Conservation (phyloP, 2,113 vertebrate genomes). For the Casuarius casuarius region DNA sequence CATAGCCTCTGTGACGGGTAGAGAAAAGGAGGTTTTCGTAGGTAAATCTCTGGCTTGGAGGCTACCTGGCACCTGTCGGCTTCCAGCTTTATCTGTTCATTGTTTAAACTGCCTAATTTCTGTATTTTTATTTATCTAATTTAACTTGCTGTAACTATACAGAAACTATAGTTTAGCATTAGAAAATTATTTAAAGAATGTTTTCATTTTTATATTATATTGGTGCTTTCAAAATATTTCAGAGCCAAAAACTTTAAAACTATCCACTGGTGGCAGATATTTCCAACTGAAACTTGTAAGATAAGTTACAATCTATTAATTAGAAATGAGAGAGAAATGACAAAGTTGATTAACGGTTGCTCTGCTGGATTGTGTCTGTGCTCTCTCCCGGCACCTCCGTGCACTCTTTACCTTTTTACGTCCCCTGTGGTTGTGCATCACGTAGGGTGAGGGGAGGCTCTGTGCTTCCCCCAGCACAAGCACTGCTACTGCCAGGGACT, state of each 20-base stretch:
- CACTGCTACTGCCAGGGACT: neutral
- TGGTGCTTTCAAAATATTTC: neutral
- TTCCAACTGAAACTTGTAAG: neutral
- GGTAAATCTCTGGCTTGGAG: neutral
- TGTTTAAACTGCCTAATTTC: neutral
- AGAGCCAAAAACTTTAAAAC: neutral
- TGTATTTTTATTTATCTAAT: neutral
- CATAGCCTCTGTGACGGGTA: neutral
- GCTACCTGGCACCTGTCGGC: neutral
- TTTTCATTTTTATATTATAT: neutral
- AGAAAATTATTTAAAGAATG: neutral
- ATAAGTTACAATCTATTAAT: neutral
- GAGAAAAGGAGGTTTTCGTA: neutral
- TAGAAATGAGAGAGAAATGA: neutral
- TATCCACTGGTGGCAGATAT: neutral
- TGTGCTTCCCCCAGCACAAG: neutral
- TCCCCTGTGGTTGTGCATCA: neutral
- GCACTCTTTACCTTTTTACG: neutral
- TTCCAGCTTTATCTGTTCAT: neutral
- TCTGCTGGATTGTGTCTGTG: neutral
- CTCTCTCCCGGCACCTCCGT: neutral
- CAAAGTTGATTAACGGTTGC: neutral
- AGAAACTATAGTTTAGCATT: neutral
- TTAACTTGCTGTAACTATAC: neutral
- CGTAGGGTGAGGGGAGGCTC: neutral